Conservation (phyloP, 2,888 invertebrate genomes). For the Eupeodes luniger region DNA sequence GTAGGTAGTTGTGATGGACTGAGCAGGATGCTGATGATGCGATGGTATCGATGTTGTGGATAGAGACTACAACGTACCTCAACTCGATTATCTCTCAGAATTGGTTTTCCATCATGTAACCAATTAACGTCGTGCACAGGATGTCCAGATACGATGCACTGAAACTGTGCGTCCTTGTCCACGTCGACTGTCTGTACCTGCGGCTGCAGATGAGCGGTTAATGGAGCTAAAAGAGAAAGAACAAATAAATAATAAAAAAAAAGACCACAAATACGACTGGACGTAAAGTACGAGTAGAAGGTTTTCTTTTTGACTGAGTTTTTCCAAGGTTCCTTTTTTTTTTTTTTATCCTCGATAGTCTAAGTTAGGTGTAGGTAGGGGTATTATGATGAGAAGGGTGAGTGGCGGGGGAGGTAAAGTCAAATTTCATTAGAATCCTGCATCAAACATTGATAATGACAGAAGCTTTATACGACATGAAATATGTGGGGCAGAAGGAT, state of each 20-base stretch:
- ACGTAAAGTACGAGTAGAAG: not conserved
- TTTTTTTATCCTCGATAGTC: not conserved
- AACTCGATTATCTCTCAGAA: conserved; percentile 86
- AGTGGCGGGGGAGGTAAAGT: conserved; percentile 3
- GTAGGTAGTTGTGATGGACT: not conserved
- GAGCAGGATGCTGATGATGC: not conserved
- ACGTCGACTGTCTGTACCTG: conserved; percentile 92
- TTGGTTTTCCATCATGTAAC: conserved; percentile 90
- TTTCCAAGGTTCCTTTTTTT: conserved; percentile 20
- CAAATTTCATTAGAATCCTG: conserved; percentile 67
- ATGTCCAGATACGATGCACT: conserved; percentile 94
- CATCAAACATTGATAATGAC: conserved; percentile 45
- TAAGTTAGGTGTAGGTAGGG: not conserved
- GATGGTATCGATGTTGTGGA: not conserved
- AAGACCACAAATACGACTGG: conserved; percentile 15
- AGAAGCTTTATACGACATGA: conserved; percentile 23
- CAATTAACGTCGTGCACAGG: conserved; percentile 92
- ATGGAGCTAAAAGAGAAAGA: conserved; percentile 86
- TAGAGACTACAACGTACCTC: conserved; percentile 83
- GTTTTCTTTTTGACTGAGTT: conserved; percentile 14
- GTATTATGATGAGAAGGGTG: too few relatives aligned
- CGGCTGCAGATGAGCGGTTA: conserved; percentile 92
- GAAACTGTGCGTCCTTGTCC: conserved; percentile 92
- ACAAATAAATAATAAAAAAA: conserved; percentile 26
- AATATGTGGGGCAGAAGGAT: conserved; percentile 48